Percentiles rank a stretch among this genome's conserved stretches.
These are phyloP conservation scores for Corythornis vintsioides DNA, from an alignment of 2,113 vertebrate genomes.

Conservation along the genomic window DNA sequence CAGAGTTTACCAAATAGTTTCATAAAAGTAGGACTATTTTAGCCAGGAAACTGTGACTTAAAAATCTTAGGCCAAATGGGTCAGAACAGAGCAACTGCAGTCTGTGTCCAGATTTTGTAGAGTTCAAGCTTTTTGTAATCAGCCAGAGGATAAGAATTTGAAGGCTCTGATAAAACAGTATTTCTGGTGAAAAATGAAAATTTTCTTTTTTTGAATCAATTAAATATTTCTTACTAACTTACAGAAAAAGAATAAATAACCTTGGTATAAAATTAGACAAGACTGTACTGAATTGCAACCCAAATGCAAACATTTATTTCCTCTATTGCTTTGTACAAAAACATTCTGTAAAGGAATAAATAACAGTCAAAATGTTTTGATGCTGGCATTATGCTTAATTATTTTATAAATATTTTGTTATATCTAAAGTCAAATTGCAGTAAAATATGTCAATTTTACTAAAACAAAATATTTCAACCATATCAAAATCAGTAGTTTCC, in stretches of 20 bases:
- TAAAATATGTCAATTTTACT: not conserved
- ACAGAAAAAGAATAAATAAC: not conserved
- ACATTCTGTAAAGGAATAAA: not conserved
- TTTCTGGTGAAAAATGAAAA: not conserved
- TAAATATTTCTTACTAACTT: not conserved
- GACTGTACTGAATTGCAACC: not conserved
- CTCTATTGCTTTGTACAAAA: not conserved
- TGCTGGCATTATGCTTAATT: not conserved
- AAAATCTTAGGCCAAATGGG: not conserved
- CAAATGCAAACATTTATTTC: not conserved
- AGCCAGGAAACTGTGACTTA: not conserved
- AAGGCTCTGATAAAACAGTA: not conserved
- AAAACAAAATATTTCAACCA: not conserved
- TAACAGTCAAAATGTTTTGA: not conserved
- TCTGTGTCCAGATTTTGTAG: not conserved
- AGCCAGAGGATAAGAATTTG: not conserved
- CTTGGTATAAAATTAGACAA: not conserved
- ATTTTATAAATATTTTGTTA: not conserved
- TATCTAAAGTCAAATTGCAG: not conserved
- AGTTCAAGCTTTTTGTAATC: not conserved
- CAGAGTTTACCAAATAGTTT: not conserved
- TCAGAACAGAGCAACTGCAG: not conserved
- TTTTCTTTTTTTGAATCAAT: not conserved
- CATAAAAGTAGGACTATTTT: not conserved
- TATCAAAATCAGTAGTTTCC: not conserved